These are phyloP conservation scores for Phengaris alcon DNA, from an alignment of 2,888 invertebrate species.

Conservation along the genomic window DNA sequence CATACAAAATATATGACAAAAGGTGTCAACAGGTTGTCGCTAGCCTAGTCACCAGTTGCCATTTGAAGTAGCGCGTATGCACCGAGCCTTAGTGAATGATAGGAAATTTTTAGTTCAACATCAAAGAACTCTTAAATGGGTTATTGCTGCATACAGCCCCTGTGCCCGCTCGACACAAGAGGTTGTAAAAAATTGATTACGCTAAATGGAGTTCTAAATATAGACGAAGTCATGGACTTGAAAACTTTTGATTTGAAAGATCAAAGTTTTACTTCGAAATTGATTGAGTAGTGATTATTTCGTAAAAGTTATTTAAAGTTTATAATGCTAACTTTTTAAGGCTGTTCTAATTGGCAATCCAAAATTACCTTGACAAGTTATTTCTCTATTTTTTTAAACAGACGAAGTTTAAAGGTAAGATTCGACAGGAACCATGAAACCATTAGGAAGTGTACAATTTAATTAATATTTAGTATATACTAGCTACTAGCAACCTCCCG, in stretches of 20 bases:
- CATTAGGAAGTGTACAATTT: too few relatives aligned
- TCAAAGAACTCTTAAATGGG: conserved; percentile 10
- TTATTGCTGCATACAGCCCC: not conserved
- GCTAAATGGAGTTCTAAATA: not conserved
- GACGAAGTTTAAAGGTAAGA: too few relatives aligned
- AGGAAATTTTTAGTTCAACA: conserved; percentile 4
- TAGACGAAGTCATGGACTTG: not conserved
- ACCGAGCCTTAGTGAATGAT: not conserved
- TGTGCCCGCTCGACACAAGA: not conserved
- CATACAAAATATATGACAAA: too few relatives aligned
- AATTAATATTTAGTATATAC: too few relatives aligned
- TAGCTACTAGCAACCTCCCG: too few relatives aligned
- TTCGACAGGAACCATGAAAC: too few relatives aligned
- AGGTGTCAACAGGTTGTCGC: not conserved
- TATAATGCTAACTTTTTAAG: too few relatives aligned
- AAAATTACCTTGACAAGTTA: too few relatives aligned
- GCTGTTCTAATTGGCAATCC: too few relatives aligned
- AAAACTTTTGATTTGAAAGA: not conserved
- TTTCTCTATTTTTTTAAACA: too few relatives aligned
- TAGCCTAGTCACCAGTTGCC: not conserved
- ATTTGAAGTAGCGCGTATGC: not conserved
- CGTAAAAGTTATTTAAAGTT: too few relatives aligned
- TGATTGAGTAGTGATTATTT: too few relatives aligned
- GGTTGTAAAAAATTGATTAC: conserved; percentile 6
- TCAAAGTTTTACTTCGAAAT: not conserved